Conservation (phyloP, 2,113 vertebrate species). For the Triplophysa siluroides region DNA sequence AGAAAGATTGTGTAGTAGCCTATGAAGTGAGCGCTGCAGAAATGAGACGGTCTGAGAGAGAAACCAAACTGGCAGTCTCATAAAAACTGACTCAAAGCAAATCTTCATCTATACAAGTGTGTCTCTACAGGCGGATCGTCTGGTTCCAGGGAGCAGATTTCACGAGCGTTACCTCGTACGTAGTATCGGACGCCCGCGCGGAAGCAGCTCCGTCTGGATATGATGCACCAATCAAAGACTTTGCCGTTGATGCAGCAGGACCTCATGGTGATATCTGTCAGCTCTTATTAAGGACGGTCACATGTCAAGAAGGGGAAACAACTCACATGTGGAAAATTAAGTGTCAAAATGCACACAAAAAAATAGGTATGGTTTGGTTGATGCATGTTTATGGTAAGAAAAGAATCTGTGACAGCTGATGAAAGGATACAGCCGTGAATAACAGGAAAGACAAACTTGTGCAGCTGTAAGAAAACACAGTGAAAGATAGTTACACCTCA, state of each 20-base stretch:
- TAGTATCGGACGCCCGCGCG: slow-evolving; percentile 94
- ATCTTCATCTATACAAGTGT: no score
- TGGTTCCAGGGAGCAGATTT: no score
- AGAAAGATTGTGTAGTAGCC: neutral
- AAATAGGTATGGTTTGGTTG: no score
- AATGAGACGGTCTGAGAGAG: no score
- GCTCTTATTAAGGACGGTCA: slow-evolving; percentile 57
- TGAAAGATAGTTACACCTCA: neutral
- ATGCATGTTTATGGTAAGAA: no score
- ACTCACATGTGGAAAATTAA: no score
- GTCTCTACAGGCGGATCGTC: no score
- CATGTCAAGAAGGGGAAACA: no score
- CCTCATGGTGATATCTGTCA: slow-evolving; percentile 84
- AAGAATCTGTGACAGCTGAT: neutral
- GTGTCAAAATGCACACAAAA: no score
- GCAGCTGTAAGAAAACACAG: slow-evolving; percentile 76
- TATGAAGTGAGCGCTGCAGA: no score
- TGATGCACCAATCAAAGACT: slow-evolving; percentile 89
- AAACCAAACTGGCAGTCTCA: no score
- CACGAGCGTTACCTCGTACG: slow-evolving; percentile 82
- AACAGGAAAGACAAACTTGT: slow-evolving; percentile 90
- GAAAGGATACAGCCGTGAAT: slow-evolving; percentile 97
- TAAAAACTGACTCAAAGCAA: no score
- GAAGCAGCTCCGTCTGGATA: slow-evolving; percentile 95
- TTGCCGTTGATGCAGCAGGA: slow-evolving; percentile 91